Evolutionary conservation across 2,797 vertebrate species (phyloP).

Genomic region (Scolopax bukidnonensis): DNA sequence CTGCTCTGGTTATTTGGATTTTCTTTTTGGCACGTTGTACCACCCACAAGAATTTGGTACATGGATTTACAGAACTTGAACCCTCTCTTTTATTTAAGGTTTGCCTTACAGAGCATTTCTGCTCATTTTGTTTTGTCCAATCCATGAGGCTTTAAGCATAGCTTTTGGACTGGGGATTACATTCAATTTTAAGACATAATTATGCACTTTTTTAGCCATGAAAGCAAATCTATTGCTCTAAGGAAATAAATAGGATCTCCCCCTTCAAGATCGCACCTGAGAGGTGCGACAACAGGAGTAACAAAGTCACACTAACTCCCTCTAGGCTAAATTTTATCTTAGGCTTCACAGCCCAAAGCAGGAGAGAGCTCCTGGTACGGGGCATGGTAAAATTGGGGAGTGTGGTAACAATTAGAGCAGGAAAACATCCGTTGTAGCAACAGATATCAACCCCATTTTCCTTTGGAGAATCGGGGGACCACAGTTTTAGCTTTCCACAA

Average conservation of each 20-base stretch:
- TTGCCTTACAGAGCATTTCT: background rate
- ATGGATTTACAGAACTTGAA: background rate
- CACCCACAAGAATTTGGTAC: background rate
- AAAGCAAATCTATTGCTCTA: background rate
- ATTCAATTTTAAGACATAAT: background rate
- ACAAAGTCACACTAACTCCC: background rate
- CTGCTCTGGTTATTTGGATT: background rate
- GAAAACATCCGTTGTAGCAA: background rate
- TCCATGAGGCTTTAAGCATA: background rate
- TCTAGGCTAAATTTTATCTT: background rate
- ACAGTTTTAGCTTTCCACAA: background rate
- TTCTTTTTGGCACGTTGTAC: background rate
- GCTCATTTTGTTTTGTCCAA: background rate
- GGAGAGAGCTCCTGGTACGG: background rate
- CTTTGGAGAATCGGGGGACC: background rate
- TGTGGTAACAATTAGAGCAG: background rate
- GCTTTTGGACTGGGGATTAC: background rate
- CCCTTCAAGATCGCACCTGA: background rate
- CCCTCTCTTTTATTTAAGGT: background rate
- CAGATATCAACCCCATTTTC: background rate
- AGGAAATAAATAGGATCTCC: background rate
- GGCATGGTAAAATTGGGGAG: too few relatives aligned
- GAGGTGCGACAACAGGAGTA: background rate
- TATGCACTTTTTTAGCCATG: background rate
- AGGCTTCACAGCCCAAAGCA: background rate